Percentiles rank a stretch among this genome's conserved stretches.
Evolutionary conservation across 2,113 vertebrate species (phyloP).

Genomic region (Ceyx margarethae): DNA sequence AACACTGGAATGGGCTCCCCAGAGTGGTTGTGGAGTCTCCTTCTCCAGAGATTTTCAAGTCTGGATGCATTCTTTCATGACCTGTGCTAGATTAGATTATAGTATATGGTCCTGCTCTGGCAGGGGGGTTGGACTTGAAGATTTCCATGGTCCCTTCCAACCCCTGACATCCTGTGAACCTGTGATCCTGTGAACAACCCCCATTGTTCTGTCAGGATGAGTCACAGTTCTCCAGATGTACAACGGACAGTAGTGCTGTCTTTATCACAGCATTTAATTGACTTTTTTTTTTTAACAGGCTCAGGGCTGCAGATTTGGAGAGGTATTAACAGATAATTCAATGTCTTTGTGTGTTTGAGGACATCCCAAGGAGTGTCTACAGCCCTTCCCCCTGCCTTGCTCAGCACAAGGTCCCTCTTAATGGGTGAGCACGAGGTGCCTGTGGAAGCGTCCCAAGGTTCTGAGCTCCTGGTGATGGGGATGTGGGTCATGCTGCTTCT

Average conservation of each 20-base stretch:
- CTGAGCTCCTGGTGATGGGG: accelerated
- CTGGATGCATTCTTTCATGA: too few relatives aligned
- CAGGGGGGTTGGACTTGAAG: too few relatives aligned
- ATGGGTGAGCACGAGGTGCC: accelerated
- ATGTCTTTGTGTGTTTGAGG: not conserved
- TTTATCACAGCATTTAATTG: not conserved
- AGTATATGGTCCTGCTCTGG: too few relatives aligned
- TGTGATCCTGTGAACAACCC: not conserved
- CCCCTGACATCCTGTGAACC: too few relatives aligned
- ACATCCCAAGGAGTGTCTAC: accelerated
- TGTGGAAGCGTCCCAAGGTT: accelerated
- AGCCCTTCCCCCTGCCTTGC: too few relatives aligned
- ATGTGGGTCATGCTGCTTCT: not conserved
- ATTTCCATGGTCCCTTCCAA: too few relatives aligned
- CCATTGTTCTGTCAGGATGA: not conserved
- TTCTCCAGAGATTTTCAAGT: too few relatives aligned
- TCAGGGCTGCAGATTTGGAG: not conserved
- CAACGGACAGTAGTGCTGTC: not conserved
- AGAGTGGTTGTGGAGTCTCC: too few relatives aligned
- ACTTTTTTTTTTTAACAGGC: not conserved
- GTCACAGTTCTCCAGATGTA: not conserved
- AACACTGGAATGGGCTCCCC: too few relatives aligned
- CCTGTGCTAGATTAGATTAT: too few relatives aligned
- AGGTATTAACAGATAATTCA: not conserved
- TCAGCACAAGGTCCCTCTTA: not conserved